phyloP scores from a whole-genome alignment of 2,797 vertebrate genomes.

The Pangasius krempfi region DNA sequence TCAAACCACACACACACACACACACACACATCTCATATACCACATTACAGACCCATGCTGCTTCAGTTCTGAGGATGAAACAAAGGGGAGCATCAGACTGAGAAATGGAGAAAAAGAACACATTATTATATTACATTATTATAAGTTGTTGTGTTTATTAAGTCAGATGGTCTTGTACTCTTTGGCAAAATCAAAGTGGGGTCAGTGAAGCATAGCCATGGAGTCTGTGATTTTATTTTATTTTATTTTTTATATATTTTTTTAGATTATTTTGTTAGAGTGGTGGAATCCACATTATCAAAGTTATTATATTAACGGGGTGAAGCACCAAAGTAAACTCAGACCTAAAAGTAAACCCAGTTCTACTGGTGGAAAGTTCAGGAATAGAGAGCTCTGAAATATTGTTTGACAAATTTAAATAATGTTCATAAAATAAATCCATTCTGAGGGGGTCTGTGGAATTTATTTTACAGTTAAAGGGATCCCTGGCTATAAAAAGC shows the following conservation, averaged over 20 bases:
- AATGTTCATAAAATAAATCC: background rate
- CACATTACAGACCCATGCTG: slow-evolving; percentile 10
- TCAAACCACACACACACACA: slow-evolving; percentile 27
- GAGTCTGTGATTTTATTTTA: background rate
- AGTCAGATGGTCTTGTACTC: background rate
- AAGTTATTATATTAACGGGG: background rate
- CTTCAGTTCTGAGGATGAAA: slow-evolving; percentile 18
- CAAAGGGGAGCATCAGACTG: background rate
- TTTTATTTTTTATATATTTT: background rate
- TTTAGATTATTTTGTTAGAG: background rate
- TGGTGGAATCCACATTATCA: background rate
- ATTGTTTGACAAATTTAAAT: background rate
- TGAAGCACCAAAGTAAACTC: no score
- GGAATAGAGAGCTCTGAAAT: background rate
- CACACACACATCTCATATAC: slow-evolving; percentile 22
- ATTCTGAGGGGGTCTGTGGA: background rate
- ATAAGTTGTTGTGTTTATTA: background rate
- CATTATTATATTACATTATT: background rate
- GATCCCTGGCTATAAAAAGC: background rate
- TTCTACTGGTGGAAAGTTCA: background rate
- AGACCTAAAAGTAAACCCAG: background rate
- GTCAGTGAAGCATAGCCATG: background rate
- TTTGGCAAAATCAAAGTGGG: background rate
- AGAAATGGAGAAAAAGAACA: background rate
- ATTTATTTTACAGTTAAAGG: background rate